These are phyloP conservation scores for Chaetophractus vellerosus DNA, from an alignment of 2,797 vertebrate species.

Conservation along the genomic window DNA sequence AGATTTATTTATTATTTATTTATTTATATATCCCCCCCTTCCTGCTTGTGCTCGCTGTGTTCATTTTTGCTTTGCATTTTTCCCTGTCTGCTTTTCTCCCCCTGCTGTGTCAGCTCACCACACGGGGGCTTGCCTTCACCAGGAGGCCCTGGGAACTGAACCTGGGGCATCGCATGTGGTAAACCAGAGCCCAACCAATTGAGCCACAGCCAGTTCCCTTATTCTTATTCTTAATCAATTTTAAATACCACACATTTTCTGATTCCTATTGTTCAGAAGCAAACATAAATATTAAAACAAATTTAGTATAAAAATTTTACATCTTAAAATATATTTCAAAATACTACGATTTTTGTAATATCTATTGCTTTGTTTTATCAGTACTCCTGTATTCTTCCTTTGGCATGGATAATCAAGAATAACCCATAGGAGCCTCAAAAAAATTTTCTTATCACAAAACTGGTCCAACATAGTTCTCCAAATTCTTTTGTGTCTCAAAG, in stretches of 20 bases:
- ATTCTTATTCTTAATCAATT: conserved; percentile 24
- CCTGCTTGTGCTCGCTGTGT: too few species aligned
- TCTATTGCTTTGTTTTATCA: neutral
- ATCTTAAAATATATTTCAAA: neutral
- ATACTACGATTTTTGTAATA: neutral
- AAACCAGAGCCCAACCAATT: too few species aligned
- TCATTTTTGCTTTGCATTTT: too few species aligned
- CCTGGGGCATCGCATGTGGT: too few species aligned
- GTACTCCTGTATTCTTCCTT: neutral
- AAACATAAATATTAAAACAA: conserved; percentile 2
- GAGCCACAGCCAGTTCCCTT: too few species aligned
- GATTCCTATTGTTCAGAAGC: neutral
- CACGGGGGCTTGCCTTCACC: too few species aligned
- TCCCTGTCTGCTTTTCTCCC: too few species aligned
- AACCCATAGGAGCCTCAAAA: conserved; percentile 37
- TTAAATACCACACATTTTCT: neutral
- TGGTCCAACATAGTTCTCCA: conserved; percentile 53
- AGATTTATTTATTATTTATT: too few species aligned
- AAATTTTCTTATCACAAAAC: conserved; percentile 43
- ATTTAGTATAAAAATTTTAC: conserved; percentile 25
- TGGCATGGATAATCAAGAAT: neutral
- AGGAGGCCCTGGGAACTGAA: too few species aligned
- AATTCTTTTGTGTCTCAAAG: conserved; percentile 59
- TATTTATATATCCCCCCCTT: too few species aligned
- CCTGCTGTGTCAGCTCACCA: too few species aligned